A percentile compares a stretch with the other conserved stretches of the same genome.
Evolutionary conservation across 2,888 invertebrate genomes (phyloP).

Genomic region (Zeuzera pyrina): DNA sequence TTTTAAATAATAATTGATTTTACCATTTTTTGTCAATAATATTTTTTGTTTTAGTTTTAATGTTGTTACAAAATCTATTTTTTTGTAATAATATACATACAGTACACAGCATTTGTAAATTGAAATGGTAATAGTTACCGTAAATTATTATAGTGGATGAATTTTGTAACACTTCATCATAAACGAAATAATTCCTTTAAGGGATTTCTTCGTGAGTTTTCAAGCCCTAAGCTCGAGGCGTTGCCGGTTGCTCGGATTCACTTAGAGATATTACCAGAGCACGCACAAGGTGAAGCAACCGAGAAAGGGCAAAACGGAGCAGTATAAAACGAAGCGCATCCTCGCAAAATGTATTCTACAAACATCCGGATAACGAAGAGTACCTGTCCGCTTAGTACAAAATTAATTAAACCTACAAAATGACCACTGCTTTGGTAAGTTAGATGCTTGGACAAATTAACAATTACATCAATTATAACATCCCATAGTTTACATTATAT

Average conservation of each 20-base stretch:
- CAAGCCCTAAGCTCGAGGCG: slow-evolving; percentile 1
- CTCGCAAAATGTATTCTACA: slow-evolving; percentile 54
- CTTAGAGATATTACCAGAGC: slow-evolving; percentile 38
- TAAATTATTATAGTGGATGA: not conserved
- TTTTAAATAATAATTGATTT: too few relatives aligned
- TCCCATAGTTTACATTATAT: too few relatives aligned
- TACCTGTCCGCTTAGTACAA: slow-evolving; percentile 32
- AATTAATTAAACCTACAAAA: slow-evolving; percentile 22
- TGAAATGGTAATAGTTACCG: too few relatives aligned
- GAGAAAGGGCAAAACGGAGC: slow-evolving; percentile 67
- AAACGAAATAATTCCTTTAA: slow-evolving; percentile 4
- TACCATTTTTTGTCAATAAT: too few relatives aligned
- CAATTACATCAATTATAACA: too few relatives aligned
- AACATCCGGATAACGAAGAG: slow-evolving; percentile 43
- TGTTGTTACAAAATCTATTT: too few relatives aligned
- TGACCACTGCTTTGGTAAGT: slow-evolving; percentile 55
- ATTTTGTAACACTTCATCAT: slow-evolving; percentile 5
- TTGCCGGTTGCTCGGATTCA: slow-evolving; percentile 31
- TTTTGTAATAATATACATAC: too few relatives aligned
- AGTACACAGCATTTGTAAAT: too few relatives aligned
- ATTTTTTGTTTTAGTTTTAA: too few relatives aligned
- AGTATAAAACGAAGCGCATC: slow-evolving; percentile 69
- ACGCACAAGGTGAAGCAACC: slow-evolving; percentile 69
- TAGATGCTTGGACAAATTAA: too few relatives aligned
- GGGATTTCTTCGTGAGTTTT: slow-evolving; percentile 13